Evolutionary conservation across 1,140 invertebrate genomes (phyloP).

Genomic region (Steinernema feltiae): DNA sequence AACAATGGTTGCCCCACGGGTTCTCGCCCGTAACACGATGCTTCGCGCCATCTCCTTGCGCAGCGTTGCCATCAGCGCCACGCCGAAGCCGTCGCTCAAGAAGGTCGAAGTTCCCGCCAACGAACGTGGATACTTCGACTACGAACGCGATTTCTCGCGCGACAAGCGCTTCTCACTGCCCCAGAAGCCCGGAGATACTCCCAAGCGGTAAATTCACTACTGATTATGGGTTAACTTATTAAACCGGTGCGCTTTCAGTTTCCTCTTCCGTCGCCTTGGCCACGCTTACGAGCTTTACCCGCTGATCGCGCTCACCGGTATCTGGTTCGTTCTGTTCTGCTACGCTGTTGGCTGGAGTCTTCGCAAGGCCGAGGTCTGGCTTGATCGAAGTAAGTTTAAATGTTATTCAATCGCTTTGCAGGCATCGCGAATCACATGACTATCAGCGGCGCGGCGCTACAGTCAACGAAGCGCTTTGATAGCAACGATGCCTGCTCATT

Average conservation of each 20-base stretch:
- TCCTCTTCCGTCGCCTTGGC: slow-evolving; percentile 41
- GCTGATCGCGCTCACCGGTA: slow-evolving; percentile 36
- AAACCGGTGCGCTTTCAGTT: slow-evolving; percentile 33
- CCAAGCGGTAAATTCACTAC: slow-evolving; percentile 36
- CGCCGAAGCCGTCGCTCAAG: slow-evolving; percentile 6
- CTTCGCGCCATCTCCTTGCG: neutral
- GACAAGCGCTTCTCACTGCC: slow-evolving; percentile 44
- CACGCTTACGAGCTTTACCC: slow-evolving; percentile 52
- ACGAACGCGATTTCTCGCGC: slow-evolving; percentile 48
- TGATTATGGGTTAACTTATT: neutral
- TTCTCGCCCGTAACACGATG: neutral
- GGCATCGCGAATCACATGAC: no score
- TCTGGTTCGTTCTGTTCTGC: slow-evolving; percentile 48
- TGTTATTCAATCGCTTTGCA: neutral
- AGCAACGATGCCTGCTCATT: no score
- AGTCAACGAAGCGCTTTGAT: no score
- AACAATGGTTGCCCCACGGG: neutral
- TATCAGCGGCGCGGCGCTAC: no score
- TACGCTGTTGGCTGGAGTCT: slow-evolving; percentile 45
- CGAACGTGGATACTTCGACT: slow-evolving; percentile 40
- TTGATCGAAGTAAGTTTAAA: slow-evolving; percentile 48
- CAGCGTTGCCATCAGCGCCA: neutral
- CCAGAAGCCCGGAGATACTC: slow-evolving; percentile 49
- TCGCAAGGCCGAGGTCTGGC: slow-evolving; percentile 48
- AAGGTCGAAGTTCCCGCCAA: slow-evolving; percentile 10